Base-by-base conservation (phyloP, 92 coral and sea anemone genomes). In the Blastomussa wellsi region DNA sequence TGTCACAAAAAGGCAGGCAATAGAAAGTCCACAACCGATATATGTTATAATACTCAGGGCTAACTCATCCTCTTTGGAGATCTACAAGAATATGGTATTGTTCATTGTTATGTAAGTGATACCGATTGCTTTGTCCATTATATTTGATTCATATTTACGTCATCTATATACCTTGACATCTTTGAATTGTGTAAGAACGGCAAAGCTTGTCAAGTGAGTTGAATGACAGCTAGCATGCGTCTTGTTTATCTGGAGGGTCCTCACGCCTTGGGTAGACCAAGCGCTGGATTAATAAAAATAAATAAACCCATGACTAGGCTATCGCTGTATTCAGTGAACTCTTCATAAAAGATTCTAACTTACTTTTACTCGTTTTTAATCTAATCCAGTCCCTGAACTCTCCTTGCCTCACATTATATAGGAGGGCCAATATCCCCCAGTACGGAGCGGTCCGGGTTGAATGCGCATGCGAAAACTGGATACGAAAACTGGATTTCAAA, bases 11-110 rank as follows among this genome's bases (percentile, higher is more conserved):
- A 89, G 88, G 37, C 90, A 80, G 49, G 76, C 77, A 24, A 89
- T 84, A 32, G 92, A 89, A 42, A 85, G 68, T 36, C 89, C 87
- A 64, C 92, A 89, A 22, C 89, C 84, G 14, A 89, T 79, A 60
- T 84, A 85, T 53, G 89, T 85, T 68, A 89, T 44, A 26, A 89
- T 42, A 44, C 87, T 65, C 14, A 89, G 89, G 10, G 78, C 86
- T 10, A 87, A 48, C 22, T 35, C 77, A 70, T 87, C 74, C 22
- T 55, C 69, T 7, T 26, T 28, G 22, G 90, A 20, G 36, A 73
- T 64, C 90, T 87, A 32, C 72, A 74, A 53, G 0, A 74, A 62
- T 15, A 31, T 80, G 19, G 55, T 19, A 65, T 41, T 4, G 42
- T 20, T 13, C 12, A n/a, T 4, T 33, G 37, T 33, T 32, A 74